Evolutionary conservation across 1,140 invertebrate species (phyloP), one percentile per base, ranked within the genome.

Genomic region (Heliothis subflexa): DNA sequence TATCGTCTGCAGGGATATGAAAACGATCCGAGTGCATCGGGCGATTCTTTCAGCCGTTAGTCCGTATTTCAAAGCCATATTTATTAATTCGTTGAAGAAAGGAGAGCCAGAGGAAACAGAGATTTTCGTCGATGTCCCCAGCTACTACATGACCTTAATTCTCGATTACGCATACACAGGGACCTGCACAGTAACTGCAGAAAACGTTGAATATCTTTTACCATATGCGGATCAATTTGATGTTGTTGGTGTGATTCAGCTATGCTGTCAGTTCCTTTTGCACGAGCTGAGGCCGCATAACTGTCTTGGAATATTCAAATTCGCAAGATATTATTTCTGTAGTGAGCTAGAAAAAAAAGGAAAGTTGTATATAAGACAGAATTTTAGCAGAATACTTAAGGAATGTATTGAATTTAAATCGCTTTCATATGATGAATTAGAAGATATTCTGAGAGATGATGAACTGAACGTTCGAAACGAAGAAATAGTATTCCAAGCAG

Each of bases 91-190:
- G 11, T 93, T 96, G 64, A 95, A 95, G 77, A 93, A 94, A 81
- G 95, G 94, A 18, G 85, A 95, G 78, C 89, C 91, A 45, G 95
- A 96, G 82, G 92, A 93, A 66, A 95, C 88, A 9, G 93, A 95
- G 88, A 94, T 95, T 73, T 93, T 91, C 78, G 93, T 96, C 13
- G 95, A 95, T 80, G 93, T 95, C 33, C 91, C 95, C 7, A 91
- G 91, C 62, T 85, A 89, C 64, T 95, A 95, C 71, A 95, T 95
- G 88, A 85, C 89, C n/a, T 89, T 94, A 13, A 95, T 97, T 66
- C 91, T 97, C 33, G 96, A 97, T 79, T 97, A 96, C 85, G 96
- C 96, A 0, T 97, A 97, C 86, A 96, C 96, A 11, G 95, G 96
- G 49, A 91, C 92, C 25, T 96, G 96, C 83, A 79, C 85, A 16